Evolutionary conservation across 2,797 vertebrate species (phyloP), one percentile per base, ranked within the genome.

Genomic region (Adelosebastes latens): DNA sequence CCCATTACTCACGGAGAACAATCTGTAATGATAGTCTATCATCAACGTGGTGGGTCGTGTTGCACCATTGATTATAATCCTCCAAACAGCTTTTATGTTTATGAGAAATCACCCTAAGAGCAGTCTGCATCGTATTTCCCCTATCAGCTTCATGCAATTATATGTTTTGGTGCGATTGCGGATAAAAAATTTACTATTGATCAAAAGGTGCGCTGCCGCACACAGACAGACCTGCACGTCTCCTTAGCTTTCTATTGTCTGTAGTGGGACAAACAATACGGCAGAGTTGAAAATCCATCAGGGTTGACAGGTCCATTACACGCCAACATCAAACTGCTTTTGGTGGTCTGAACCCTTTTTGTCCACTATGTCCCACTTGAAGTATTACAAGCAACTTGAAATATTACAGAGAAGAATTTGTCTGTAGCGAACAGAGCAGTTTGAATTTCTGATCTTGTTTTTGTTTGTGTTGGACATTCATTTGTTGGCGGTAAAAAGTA

Each of bases 1-100:
- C 85, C 90, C 94, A 96, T 95, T 95, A 96, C 92, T 95, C 94
- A 96, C 87, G 72, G 89, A 89, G 87, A 93, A 89, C 89, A 94
- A 94, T 95, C 92, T 88, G 94, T 94, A 95, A 95, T 95, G 95
- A 94, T 93, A 89, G 93, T 90, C 93, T 91, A 93, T 95, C 94
- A 93, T 92, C 94, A 92, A 88, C 87, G 85, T 88, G 94, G 92
- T 93, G 90, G 94, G 92, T 93, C 90, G 90, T 81, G 89, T 93
- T 93, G 93, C 92, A 88, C 83, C 92, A 95, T 94, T 95, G 94
- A 95, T 95, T 94, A 93, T 91, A 91, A 91, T 95, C 90, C 88
- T 91, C 92, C 92, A 91, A 94, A 93, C 90, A 84, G 93, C 94
- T 94, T 94, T 94, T 94, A 95, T 95, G 94, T 91, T 95, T 93